Conservation (phyloP, 2,888 invertebrate species). For the Cynaeus angustus region DNA sequence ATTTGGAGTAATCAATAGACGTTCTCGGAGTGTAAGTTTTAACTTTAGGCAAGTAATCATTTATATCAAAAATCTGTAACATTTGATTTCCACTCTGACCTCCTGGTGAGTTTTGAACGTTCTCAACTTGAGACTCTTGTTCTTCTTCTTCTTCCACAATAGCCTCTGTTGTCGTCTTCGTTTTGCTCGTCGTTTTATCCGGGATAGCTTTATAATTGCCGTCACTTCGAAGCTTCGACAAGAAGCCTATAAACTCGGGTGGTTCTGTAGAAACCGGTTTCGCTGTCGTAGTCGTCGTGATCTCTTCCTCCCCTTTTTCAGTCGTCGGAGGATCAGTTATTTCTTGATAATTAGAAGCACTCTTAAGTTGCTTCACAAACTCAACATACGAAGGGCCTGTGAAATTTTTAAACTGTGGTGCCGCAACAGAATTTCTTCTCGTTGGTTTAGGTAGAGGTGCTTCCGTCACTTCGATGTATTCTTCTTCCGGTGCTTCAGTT, state of each 20-base stretch:
- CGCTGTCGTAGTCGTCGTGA: constrained; percentile 55
- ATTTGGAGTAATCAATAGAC: constrained; percentile 68
- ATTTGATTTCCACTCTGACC: constrained; percentile 53
- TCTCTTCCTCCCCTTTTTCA: constrained; percentile 57
- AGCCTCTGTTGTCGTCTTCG: constrained; percentile 56
- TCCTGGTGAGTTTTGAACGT: constrained; percentile 65
- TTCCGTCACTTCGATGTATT: constrained; percentile 60
- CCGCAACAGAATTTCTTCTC: constrained; percentile 53
- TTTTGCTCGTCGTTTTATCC: constrained; percentile 58
- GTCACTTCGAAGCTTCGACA: constrained; percentile 63
- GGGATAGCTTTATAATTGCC: constrained; percentile 64
- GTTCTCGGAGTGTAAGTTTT: constrained; percentile 66
- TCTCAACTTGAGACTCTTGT: constrained; percentile 55
- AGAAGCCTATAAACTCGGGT: constrained; percentile 66
- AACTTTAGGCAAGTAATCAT: constrained; percentile 66
- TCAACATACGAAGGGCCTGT: constrained; percentile 64
- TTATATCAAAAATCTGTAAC: constrained; percentile 66
- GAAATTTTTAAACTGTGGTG: constrained; percentile 56
- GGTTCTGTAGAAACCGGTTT: constrained; percentile 60
- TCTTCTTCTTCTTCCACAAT: constrained; percentile 55
- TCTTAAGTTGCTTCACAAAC: constrained; percentile 64
- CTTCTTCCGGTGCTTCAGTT: constrained; percentile 55
- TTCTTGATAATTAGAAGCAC: constrained; percentile 61
- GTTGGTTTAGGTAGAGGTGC: constrained; percentile 56
- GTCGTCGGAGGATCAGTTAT: constrained; percentile 68